Evolutionary conservation across 2,888 invertebrate genomes (phyloP).

Genomic region (Sycophila texana): DNA sequence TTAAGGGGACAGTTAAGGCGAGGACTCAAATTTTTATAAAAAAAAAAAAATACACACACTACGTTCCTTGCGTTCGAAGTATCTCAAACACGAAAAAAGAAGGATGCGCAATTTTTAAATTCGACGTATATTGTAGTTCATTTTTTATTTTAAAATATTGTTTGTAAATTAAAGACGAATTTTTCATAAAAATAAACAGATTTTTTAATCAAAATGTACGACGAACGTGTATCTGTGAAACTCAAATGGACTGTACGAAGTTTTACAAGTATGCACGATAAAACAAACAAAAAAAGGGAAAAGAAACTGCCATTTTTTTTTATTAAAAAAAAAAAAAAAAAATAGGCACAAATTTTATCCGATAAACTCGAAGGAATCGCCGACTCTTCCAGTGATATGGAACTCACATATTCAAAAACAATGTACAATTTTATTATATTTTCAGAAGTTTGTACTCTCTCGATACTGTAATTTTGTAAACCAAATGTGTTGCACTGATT

Average conservation of each 20-base stretch:
- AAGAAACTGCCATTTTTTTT: constrained; percentile 46
- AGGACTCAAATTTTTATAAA: neutral
- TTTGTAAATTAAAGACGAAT: too few relatives aligned
- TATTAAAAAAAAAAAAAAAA: constrained; percentile 8
- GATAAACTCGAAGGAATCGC: constrained; percentile 19
- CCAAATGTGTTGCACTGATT: constrained; percentile 2
- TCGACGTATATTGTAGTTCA: too few relatives aligned
- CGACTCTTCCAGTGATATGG: constrained; percentile 28
- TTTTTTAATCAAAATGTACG: too few relatives aligned
- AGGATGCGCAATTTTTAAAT: too few relatives aligned
- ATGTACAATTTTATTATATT: constrained; percentile 32
- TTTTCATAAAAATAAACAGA: too few relatives aligned
- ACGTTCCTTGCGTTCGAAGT: too few relatives aligned
- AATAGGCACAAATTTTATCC: constrained; percentile 19
- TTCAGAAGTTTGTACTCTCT: constrained; percentile 29
- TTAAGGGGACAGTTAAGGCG: constrained; percentile 53
- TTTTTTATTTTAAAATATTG: too few relatives aligned
- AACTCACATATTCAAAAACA: constrained; percentile 7
- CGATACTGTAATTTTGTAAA: constrained; percentile 47
- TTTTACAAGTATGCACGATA: constrained; percentile 15
- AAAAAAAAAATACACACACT: too few relatives aligned
- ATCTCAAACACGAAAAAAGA: too few relatives aligned
- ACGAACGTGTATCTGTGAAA: too few relatives aligned
- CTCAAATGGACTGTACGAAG: neutral
- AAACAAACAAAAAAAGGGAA: constrained; percentile 9